These are phyloP conservation scores for Astyanax mexicanus DNA, from an alignment of 2,797 vertebrate genomes.

Conservation along the genomic window DNA sequence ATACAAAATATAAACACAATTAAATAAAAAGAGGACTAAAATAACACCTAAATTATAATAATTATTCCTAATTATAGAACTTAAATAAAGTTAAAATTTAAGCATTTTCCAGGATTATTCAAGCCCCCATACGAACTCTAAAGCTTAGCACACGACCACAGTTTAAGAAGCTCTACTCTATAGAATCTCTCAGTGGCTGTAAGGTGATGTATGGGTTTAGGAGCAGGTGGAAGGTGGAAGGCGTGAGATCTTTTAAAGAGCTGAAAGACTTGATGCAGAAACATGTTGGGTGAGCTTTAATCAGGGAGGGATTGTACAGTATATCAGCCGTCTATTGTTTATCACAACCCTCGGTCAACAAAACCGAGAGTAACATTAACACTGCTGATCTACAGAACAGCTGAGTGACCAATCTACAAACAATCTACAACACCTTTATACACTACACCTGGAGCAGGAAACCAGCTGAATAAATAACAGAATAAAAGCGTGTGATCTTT, in stretches of 20 bases:
- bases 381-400: conserved; percentile 8
- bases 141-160: too few species aligned
- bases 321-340: background rate
- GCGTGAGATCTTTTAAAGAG: background rate
- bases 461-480: background rate
- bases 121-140: too few species aligned
- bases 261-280: background rate
- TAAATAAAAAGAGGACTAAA: too few species aligned
- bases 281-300: background rate
- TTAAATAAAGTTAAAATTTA: too few species aligned
- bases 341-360: conserved; percentile 9
- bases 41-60: too few species aligned
- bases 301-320: background rate
- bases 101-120: too few species aligned
- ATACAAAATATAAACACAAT: too few species aligned
- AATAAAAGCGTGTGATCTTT: too few species aligned
- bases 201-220: background rate
- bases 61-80: too few species aligned
- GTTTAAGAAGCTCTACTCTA: too few species aligned
- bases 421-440: background rate
- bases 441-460: background rate
- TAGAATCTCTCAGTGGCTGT: too few species aligned
- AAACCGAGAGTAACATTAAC: background rate
- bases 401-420: background rate
- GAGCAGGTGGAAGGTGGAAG: background rate